A percentile compares a stretch with the other conserved stretches of the same genome.
Evolutionary conservation across 2,888 invertebrate species (phyloP).

Genomic region (Mamestra brassicae): DNA sequence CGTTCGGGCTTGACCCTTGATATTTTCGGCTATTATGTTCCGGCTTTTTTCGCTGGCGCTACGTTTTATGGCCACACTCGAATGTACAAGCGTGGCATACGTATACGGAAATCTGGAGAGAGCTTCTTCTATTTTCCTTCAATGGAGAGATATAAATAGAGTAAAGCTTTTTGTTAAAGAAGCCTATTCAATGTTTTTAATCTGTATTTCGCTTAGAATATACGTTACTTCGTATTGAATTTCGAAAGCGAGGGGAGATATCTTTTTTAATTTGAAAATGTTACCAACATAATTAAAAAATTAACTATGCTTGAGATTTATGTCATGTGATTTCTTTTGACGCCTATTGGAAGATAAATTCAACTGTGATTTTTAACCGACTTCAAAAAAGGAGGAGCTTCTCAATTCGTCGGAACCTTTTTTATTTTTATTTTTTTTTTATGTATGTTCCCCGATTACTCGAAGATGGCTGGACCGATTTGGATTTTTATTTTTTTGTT

Average conservation of each 20-base stretch:
- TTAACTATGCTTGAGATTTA: too few species aligned
- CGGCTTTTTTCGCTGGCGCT: slow-evolving; percentile 32
- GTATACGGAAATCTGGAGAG: slow-evolving; percentile 15
- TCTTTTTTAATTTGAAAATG: slow-evolving; percentile 6
- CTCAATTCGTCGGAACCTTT: too few species aligned
- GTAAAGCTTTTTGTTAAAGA: slow-evolving; percentile 29
- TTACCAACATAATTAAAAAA: not conserved
- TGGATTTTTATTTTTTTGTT: too few species aligned
- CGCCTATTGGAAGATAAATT: too few species aligned
- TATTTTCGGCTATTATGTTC: slow-evolving; percentile 73
- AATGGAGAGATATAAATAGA: slow-evolving; percentile 19
- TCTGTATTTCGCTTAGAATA: slow-evolving; percentile 4
- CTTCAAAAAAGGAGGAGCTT: too few species aligned
- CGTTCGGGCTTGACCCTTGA: slow-evolving; percentile 74
- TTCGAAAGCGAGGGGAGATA: slow-evolving; percentile 2
- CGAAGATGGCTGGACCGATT: too few species aligned
- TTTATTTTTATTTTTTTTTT: too few species aligned
- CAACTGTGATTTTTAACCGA: too few species aligned
- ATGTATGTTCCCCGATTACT: too few species aligned
- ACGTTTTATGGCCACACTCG: slow-evolving; percentile 43
- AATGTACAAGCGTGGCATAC: slow-evolving; percentile 24
- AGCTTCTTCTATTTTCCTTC: slow-evolving; percentile 8
- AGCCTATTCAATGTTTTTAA: slow-evolving; percentile 50
- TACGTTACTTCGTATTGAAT: slow-evolving; percentile 13
- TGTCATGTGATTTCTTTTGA: too few species aligned